Evolutionary conservation across 64 coral and sea anemone species (phyloP).

Genomic region (Porites lutea): DNA sequence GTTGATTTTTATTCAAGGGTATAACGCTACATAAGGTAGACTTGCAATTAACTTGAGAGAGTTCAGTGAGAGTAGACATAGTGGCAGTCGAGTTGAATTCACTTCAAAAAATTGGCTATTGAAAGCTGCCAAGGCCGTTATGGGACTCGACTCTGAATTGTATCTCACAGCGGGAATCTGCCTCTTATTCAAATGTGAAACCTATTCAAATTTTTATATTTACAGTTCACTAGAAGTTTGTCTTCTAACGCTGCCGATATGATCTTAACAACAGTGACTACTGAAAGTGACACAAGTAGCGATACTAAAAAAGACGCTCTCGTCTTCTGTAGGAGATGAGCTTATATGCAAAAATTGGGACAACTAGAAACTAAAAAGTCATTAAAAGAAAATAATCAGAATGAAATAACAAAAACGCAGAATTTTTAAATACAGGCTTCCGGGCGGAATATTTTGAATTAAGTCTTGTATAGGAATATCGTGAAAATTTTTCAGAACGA

Average conservation of each 20-base stretch:
- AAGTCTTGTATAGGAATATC: neutral
- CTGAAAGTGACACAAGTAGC: neutral
- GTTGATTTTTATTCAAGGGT: too few relatives aligned
- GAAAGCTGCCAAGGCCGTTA: neutral
- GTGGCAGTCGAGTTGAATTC: neutral
- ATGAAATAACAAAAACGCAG: neutral
- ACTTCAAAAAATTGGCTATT: neutral
- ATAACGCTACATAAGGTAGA: neutral
- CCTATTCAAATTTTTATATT: slow-evolving; percentile 35
- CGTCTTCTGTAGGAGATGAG: neutral
- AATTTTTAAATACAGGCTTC: neutral
- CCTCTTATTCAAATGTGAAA: slow-evolving; percentile 39
- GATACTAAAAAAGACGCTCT: too few relatives aligned
- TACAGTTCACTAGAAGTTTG: slow-evolving; percentile 1
- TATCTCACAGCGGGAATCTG: neutral
- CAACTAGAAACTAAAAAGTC: neutral
- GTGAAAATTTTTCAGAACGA: neutral
- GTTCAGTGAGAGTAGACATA: neutral
- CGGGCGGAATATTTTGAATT: neutral
- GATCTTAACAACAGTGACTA: slow-evolving; percentile 10
- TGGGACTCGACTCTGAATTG: neutral
- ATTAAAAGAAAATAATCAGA: neutral
- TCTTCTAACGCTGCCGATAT: neutral
- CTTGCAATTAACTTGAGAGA: neutral
- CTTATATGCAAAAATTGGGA: neutral